A percentile compares a stretch with the other conserved stretches of the same genome.
Conservation (phyloP, 2,888 invertebrate genomes). For the Cephus rjabovi region DNA sequence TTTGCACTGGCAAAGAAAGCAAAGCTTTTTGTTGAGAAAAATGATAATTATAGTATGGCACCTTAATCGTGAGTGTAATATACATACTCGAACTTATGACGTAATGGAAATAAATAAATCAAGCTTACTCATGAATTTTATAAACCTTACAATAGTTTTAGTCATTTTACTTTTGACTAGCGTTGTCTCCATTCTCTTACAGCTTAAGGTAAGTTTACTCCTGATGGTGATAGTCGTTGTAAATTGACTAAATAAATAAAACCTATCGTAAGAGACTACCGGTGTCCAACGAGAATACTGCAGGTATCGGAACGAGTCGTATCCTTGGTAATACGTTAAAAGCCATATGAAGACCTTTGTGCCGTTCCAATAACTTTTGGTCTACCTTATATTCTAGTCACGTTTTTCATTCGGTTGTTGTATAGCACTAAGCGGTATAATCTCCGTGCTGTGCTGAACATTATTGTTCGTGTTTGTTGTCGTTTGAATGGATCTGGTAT, state of each 20-base stretch:
- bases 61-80: background rate
- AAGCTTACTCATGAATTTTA: background rate
- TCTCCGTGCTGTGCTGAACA: constrained; percentile 52
- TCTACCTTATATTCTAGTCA: background rate
- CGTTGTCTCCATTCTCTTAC: background rate
- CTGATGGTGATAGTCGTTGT: background rate
- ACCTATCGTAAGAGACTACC: too few relatives aligned
- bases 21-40: background rate
- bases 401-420: constrained; percentile 35
- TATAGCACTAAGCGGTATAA: constrained; percentile 52
- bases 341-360: too few relatives aligned
- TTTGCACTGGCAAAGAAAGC: background rate
- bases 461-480: constrained; percentile 47
- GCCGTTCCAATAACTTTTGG: too few relatives aligned
- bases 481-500: constrained; percentile 42
- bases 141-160: background rate
- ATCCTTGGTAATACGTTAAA: too few relatives aligned
- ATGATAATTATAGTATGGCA: background rate
- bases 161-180: background rate
- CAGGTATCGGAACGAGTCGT: too few relatives aligned
- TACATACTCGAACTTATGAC: background rate
- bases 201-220: background rate
- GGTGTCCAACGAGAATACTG: too few relatives aligned
- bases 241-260: background rate
- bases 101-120: background rate